A percentile compares a stretch with the other conserved stretches of the same genome.
Evolutionary conservation across 2,113 vertebrate species (phyloP).

Genomic region (Clarias macrocephalus): DNA sequence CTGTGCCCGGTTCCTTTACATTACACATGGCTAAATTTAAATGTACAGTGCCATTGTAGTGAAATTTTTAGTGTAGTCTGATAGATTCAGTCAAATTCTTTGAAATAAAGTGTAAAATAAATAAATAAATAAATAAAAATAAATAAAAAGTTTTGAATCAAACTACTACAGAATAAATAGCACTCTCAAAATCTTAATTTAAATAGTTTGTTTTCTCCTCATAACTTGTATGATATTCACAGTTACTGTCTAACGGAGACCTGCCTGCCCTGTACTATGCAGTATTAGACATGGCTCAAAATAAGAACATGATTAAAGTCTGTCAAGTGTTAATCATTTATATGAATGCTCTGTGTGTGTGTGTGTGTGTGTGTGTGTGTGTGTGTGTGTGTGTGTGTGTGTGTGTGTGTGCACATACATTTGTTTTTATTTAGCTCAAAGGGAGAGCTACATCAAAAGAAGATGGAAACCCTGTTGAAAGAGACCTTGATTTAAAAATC

Average conservation of each 20-base stretch:
- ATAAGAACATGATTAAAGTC: neutral
- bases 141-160: too few relatives aligned
- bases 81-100: neutral
- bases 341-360: neutral
- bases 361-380: neutral
- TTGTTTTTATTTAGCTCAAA: slow-evolving; percentile 4
- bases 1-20: too few relatives aligned
- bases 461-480: neutral
- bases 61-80: neutral
- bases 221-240: neutral
- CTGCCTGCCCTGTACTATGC: neutral
- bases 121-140: too few relatives aligned
- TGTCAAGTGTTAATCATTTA: neutral
- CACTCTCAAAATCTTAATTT: neutral
- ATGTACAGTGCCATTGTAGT: neutral
- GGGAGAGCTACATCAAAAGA: neutral
- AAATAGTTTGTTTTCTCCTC: neutral
- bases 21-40: neutral
- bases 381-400: neutral
- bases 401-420: too few relatives aligned
- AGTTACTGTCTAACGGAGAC: neutral
- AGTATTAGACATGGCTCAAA: neutral
- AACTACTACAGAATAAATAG: neutral
- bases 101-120: neutral
- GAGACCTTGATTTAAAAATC: neutral